Base-by-base conservation (phyloP, 2,797 vertebrate genomes). In the Chrysolophus pictus region DNA sequence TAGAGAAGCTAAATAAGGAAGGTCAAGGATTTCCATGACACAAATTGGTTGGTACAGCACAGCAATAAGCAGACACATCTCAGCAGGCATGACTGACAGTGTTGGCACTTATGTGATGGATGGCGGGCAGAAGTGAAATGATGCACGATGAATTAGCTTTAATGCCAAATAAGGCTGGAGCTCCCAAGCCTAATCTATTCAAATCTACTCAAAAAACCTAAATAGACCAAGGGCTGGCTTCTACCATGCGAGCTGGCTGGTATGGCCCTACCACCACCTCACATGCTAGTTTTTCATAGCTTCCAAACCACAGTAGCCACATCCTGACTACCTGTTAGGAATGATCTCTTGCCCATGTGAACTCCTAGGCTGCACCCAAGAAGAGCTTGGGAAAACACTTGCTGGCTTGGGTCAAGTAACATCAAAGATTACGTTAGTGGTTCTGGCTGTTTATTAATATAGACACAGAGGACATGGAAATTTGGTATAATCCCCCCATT, bases 21-120 rank as follows among this genome's bases (percentile, higher is more conserved):
- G 91, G 85, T 96, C 89, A 96, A 94, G 93, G 83, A 58, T 95
- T 96, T 93, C 92, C 76, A 86, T 94, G 91, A 94, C 93, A 95
- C 80, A 86, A 51, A 35, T 28, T 1, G 0, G 17, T 42, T 88
- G 60, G n/a, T 90, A 55, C 6, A 64, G 39, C 67, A 63, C 46
- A 72, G 80, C 70, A 92, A 55, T 37, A 46, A 84, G 70, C 79
- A 95, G 92, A 95, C 41, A 73, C 13, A 62, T 86, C 92, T 90
- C 49, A 84, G 21, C 53, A 92, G 64, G 51, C 2, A 0, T 86
- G 70, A 78, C 73, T 88, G 80, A 49, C 42, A 68, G 33, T 1
- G 2, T 16, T 81, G 87, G 64, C 37, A 44, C 49, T 58, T 33
- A 47, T 1, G 0, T 33, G 62, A 70, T 42, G 67, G 55, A 87